Evolutionary conservation across 1,140 invertebrate genomes (phyloP).

Genomic region (Papilio xuthus): DNA sequence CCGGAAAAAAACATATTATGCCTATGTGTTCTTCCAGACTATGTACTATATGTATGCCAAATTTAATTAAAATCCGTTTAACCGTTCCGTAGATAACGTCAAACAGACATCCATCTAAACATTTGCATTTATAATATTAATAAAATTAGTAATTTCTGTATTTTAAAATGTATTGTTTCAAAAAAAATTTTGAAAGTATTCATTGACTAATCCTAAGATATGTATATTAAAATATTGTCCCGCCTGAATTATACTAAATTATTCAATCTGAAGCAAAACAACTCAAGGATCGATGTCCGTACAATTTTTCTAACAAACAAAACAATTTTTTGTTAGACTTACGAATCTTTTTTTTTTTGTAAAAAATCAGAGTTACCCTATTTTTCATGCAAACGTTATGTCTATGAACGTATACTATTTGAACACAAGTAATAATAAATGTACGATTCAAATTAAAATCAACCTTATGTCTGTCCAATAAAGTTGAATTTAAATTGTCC

Average conservation of each 20-base stretch:
- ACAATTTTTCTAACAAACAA: slow-evolving; percentile 41
- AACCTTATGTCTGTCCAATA: slow-evolving; percentile 21
- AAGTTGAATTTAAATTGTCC: slow-evolving; percentile 39
- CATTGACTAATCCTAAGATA: background rate
- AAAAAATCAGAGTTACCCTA: slow-evolving; percentile 50
- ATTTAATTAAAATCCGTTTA: too few relatives aligned
- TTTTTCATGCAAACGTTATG: slow-evolving; percentile 48
- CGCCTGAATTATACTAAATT: background rate
- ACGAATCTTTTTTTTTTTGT: slow-evolving; percentile 40
- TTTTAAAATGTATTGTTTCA: too few relatives aligned
- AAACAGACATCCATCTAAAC: too few relatives aligned
- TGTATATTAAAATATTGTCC: background rate
- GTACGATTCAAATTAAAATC: slow-evolving; percentile 22
- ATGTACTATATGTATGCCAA: too few relatives aligned
- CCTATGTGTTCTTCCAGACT: too few relatives aligned
- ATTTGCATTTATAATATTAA: too few relatives aligned
- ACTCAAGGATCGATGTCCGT: slow-evolving; percentile 35
- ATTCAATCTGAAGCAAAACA: background rate
- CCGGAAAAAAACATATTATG: too few relatives aligned
- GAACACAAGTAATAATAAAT: slow-evolving; percentile 48
- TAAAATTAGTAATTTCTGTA: too few relatives aligned
- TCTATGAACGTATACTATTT: slow-evolving; percentile 45
- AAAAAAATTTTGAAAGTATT: too few relatives aligned
- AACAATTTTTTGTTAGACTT: slow-evolving; percentile 41
- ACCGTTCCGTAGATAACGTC: too few relatives aligned